phyloP scores from a whole-genome alignment of 2,797 vertebrate genomes.

The Passerculus sandwichensis region DNA sequence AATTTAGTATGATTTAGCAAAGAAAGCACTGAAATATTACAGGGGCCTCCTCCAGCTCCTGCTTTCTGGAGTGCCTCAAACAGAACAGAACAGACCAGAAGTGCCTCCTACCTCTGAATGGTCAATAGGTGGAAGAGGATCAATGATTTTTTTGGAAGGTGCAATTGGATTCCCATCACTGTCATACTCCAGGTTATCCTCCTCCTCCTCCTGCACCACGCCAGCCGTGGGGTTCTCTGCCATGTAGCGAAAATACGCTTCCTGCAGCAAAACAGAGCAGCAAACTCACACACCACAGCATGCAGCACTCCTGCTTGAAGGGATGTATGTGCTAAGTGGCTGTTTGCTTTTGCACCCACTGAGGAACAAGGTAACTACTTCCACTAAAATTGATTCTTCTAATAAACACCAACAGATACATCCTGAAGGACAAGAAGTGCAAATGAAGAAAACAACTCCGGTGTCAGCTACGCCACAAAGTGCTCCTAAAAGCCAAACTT shows the following conservation, averaged over 20 bases:
- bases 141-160: conserved; percentile 91
- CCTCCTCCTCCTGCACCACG: conserved; percentile 92
- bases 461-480: conserved; percentile 12
- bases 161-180: conserved; percentile 97
- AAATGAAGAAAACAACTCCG: conserved; percentile 2
- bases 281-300: conserved; percentile 59
- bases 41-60: background rate
- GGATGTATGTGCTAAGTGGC: background rate
- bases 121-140: conserved; percentile 95
- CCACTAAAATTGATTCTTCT: conserved; percentile 43
- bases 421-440: background rate
- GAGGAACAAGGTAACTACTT: background rate
- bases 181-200: conserved; percentile 95
- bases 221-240: conserved; percentile 98
- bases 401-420: conserved; percentile 12
- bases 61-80: background rate
- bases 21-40: background rate
- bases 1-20: background rate
- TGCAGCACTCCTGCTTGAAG: background rate
- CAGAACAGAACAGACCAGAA: background rate
- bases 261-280: conserved; percentile 87
- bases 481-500: background rate
- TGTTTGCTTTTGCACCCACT: conserved; percentile 42
- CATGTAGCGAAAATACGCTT: conserved; percentile 99
- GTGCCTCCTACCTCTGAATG: conserved; percentile 89